phyloP scores from a whole-genome alignment of 1,140 invertebrate genomes.

The Ditylenchus dipsaci region DNA sequence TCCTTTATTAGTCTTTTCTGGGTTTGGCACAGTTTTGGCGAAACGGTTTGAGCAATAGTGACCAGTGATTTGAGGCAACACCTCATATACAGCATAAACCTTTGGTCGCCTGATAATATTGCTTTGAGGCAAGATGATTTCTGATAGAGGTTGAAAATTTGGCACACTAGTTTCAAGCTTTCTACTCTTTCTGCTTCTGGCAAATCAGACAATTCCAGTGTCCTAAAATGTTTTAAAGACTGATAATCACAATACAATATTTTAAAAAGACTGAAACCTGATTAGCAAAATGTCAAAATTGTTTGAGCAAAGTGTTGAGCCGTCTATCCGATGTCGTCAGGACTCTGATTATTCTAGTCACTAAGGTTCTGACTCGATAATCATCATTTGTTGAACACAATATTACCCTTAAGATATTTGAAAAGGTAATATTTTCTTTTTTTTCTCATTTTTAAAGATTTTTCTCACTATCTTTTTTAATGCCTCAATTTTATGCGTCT shows the following conservation, averaged over 20 bases:
- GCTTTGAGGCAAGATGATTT: neutral
- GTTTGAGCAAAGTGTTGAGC: neutral
- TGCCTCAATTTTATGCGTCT: neutral
- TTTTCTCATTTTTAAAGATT: neutral
- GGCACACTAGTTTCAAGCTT: conserved; percentile 1
- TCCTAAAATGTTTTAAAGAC: neutral
- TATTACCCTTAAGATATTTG: neutral
- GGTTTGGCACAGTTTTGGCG: neutral
- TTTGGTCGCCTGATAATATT: neutral
- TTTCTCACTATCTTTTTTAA: neutral
- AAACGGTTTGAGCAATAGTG: neutral
- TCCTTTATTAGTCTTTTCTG: neutral
- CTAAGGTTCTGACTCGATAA: neutral
- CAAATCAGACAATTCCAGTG: conserved; percentile 1
- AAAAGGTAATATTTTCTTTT: neutral
- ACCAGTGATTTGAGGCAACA: neutral
- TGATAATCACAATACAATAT: neutral
- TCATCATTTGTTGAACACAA: neutral
- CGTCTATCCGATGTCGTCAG: conserved; percentile 2
- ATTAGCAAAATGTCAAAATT: neutral
- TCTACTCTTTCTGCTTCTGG: conserved; percentile 3
- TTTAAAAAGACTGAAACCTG: neutral
- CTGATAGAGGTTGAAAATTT: neutral
- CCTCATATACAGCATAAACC: neutral
- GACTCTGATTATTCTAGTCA: neutral